phyloP scores from a whole-genome alignment of 1,140 invertebrate genomes.

The Drosophila ambigua region DNA sequence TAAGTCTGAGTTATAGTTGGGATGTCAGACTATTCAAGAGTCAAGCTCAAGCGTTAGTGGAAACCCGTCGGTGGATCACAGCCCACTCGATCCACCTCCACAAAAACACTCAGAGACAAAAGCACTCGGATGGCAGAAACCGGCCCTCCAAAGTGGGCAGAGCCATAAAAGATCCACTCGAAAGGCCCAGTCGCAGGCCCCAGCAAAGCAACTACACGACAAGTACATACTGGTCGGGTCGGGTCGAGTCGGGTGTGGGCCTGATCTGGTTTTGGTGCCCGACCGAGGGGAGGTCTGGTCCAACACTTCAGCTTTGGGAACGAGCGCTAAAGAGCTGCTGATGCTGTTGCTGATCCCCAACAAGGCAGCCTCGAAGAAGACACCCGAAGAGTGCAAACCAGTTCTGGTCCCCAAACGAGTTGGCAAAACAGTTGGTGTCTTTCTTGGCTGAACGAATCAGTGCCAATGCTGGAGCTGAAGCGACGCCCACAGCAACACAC shows the following conservation, averaged over 20 bases:
- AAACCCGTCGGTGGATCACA: slow-evolving; percentile 42
- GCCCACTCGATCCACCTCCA: slow-evolving; percentile 24
- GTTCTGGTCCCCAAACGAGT: slow-evolving; percentile 68
- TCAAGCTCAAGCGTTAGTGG: not conserved
- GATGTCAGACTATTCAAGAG: slow-evolving; percentile 5
- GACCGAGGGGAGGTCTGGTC: slow-evolving; percentile 53
- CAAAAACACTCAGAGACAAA: slow-evolving; percentile 1
- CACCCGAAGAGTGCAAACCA: slow-evolving; percentile 61
- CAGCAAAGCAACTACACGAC: slow-evolving; percentile 26
- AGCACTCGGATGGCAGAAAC: slow-evolving; percentile 27
- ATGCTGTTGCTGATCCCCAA: slow-evolving; percentile 23
- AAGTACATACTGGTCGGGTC: slow-evolving; percentile 23
- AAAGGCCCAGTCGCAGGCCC: slow-evolving; percentile 21
- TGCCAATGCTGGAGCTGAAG: slow-evolving; percentile 65
- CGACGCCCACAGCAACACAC: slow-evolving; percentile 47
- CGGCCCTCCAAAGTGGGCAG: slow-evolving; percentile 68
- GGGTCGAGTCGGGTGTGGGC: slow-evolving; percentile 22
- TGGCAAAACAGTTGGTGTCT: slow-evolving; percentile 54
- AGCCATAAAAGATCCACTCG: slow-evolving; percentile 71
- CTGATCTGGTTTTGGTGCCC: slow-evolving; percentile 7
- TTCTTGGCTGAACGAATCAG: slow-evolving; percentile 70
- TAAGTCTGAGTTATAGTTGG: slow-evolving; percentile 4
- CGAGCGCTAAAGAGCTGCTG: slow-evolving; percentile 81
- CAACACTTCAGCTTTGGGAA: slow-evolving; percentile 76
- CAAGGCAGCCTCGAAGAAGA: slow-evolving; percentile 33